Evolutionary conservation across 2,797 vertebrate species (phyloP).

Genomic region (Enteromius paludinosus): DNA sequence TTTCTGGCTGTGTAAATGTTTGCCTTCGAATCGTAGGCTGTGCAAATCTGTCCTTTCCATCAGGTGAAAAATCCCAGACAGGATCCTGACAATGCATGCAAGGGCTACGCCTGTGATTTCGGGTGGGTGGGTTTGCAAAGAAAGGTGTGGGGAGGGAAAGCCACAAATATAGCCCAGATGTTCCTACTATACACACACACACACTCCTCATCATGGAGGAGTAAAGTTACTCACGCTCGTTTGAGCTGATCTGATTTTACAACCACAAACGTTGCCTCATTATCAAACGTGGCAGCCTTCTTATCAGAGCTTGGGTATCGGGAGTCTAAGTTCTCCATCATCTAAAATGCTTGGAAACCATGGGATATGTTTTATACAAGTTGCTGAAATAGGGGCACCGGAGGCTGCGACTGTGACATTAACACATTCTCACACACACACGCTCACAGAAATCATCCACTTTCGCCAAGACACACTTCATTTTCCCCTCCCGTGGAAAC

Average conservation of each 20-base stretch:
- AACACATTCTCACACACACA: conserved; percentile 11
- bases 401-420: conserved; percentile 23
- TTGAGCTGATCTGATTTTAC: conserved; percentile 36
- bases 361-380: conserved; percentile 3
- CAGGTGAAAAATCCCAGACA: conserved; percentile 67
- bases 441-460: conserved; percentile 22
- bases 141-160: conserved; percentile 67
- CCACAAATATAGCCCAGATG: conserved; percentile 54
- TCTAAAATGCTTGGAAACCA: neutral
- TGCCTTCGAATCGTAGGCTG: conserved; percentile 69
- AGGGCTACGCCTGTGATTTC: conserved; percentile 57
- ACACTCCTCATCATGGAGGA: conserved; percentile 16
- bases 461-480: conserved; percentile 26
- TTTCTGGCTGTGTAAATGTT: conserved; percentile 75
- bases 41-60: conserved; percentile 70
- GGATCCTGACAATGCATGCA: conserved; percentile 67
- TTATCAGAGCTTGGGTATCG: conserved; percentile 12
- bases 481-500: conserved; percentile 40
- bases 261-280: conserved; percentile 15
- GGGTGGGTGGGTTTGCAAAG: conserved; percentile 42
- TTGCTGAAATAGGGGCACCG: conserved; percentile 25
- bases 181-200: conserved; percentile 50
- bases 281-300: neutral
- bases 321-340: neutral
- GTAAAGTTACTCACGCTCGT: conserved; percentile 32